phyloP scores from a whole-genome alignment of 2,888 invertebrate species.

The Chironomus riparius region DNA sequence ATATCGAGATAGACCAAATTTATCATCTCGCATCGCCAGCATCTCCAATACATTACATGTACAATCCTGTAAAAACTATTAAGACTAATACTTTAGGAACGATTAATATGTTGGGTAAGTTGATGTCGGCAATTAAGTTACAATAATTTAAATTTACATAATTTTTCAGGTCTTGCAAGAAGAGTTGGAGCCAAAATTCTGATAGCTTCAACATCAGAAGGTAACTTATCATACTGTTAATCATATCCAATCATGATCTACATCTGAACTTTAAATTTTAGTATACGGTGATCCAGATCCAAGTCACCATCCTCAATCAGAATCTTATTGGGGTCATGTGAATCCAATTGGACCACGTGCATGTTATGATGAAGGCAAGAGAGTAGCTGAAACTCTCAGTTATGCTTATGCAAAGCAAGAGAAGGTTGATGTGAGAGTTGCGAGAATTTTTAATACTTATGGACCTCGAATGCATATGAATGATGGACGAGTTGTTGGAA shows the following conservation, averaged over 20 bases:
- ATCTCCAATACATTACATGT: constrained; percentile 99
- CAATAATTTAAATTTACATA: too few species aligned
- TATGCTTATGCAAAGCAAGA: constrained; percentile 98
- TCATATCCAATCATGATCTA: too few species aligned
- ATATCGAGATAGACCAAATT: constrained; percentile 95
- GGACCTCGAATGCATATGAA: constrained; percentile 99
- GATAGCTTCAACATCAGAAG: constrained; percentile 95
- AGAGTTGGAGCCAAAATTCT: constrained; percentile 85
- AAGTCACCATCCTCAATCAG: constrained; percentile 79
- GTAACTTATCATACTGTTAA: too few species aligned
- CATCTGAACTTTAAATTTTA: too few species aligned
- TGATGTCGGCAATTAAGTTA: too few species aligned
- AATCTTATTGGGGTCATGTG: constrained; percentile 98
- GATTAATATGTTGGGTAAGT: constrained; percentile 68
- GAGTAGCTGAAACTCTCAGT: constrained; percentile 90
- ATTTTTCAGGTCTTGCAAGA: constrained; percentile 61
- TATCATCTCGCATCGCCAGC: constrained; percentile 99
- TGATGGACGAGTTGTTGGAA: constrained; percentile 96
- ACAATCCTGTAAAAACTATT: constrained; percentile 98
- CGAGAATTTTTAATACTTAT: constrained; percentile 97
- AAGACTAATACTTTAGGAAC: constrained; percentile 98
- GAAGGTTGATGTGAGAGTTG: constrained; percentile 87
- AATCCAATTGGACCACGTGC: constrained; percentile 96
- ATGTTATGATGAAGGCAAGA: constrained; percentile 99
- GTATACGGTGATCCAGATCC: constrained; percentile 98